Conservation (phyloP, 1,140 invertebrate species). For the Scaptomyza hsui region DNA sequence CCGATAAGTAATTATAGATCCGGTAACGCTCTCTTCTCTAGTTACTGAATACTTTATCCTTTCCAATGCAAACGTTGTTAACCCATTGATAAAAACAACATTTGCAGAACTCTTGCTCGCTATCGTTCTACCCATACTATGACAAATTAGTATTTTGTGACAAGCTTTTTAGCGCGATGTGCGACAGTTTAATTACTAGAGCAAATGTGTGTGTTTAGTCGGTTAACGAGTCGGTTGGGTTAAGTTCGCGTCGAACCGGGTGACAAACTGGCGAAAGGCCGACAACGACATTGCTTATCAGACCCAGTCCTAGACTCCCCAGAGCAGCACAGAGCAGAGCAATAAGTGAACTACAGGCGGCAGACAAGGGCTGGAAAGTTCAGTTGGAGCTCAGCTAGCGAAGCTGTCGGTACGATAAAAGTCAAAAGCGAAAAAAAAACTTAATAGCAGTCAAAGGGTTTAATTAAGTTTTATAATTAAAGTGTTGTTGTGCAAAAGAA, state of each 20-base stretch:
- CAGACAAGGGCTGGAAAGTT: constrained; percentile 44
- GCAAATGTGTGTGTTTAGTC: constrained; percentile 21
- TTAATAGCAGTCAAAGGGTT: constrained; percentile 38
- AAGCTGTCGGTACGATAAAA: constrained; percentile 62
- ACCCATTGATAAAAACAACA: constrained; percentile 5
- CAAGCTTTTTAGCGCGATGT: constrained; percentile 8
- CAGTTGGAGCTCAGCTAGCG: constrained; percentile 67
- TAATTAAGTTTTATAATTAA: constrained; percentile 70
- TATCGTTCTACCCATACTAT: too few species aligned
- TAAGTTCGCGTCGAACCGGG: constrained; percentile 6
- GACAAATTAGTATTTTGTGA: too few species aligned
- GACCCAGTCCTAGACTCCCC: constrained; percentile 17
- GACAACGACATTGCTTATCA: constrained; percentile 58
- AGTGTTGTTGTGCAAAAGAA: constrained; percentile 29
- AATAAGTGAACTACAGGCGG: constrained; percentile 36
- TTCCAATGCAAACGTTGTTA: background rate
- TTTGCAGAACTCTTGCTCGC: constrained; percentile 9
- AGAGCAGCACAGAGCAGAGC: constrained; percentile 10
- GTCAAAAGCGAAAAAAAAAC: background rate
- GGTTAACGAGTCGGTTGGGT: constrained; percentile 12
- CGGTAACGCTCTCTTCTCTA: background rate
- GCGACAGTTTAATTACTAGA: constrained; percentile 55
- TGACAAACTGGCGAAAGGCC: constrained; percentile 73
- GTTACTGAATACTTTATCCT: constrained; percentile 1
- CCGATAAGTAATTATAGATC: background rate